These are phyloP conservation scores for Taxidea taxus DNA, from an alignment of 2,113 vertebrate genomes.

Conservation along the genomic window DNA sequence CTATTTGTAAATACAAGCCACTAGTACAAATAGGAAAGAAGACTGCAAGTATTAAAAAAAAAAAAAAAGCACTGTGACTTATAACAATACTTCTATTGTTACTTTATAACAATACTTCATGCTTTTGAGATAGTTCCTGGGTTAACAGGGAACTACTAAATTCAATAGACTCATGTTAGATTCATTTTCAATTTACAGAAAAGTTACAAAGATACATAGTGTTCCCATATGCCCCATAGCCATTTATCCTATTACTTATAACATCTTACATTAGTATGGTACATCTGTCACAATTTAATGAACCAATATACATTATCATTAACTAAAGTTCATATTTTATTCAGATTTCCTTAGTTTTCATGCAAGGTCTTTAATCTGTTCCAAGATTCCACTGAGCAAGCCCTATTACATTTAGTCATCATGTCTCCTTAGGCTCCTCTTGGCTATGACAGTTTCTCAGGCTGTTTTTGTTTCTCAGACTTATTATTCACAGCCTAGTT, in stretches of 20 bases:
- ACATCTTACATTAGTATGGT: background rate
- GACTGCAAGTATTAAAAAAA: background rate
- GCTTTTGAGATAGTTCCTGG: background rate
- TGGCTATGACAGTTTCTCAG: background rate
- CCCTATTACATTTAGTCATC: background rate
- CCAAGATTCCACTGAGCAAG: background rate
- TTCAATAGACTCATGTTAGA: background rate
- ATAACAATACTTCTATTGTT: background rate
- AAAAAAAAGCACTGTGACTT: slow-evolving; percentile 14
- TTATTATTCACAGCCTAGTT: background rate
- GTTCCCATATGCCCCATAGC: background rate
- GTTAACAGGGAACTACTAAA: background rate
- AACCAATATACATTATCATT: background rate
- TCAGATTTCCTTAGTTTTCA: slow-evolving; percentile 34
- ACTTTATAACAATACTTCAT: background rate
- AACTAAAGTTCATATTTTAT: background rate
- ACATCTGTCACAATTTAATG: background rate
- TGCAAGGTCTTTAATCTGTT: background rate
- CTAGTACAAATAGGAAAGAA: background rate
- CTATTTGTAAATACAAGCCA: background rate
- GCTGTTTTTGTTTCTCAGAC: background rate
- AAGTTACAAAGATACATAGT: background rate
- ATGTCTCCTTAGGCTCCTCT: background rate
- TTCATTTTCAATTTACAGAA: background rate
- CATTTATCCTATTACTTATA: background rate